These are phyloP conservation scores for Drosophila albomicans DNA, from an alignment of 1,140 invertebrate species.

Conservation along the genomic window DNA sequence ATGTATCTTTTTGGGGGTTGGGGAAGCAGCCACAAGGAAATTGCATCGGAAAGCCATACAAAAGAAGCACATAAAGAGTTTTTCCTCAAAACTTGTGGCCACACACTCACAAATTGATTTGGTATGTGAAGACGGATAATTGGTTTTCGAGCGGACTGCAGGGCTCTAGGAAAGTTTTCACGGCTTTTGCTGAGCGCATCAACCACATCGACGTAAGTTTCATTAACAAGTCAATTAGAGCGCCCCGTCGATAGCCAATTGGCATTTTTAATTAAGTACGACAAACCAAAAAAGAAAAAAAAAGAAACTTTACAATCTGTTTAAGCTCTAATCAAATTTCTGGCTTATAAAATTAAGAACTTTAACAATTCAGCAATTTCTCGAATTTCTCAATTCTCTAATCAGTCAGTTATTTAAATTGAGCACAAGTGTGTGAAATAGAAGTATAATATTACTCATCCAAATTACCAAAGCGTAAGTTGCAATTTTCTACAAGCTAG, in stretches of 20 bases:
- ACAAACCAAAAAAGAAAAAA: not conserved
- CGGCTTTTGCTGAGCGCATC: slow-evolving; percentile 20
- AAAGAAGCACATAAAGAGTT: slow-evolving; percentile 53
- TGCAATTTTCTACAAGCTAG: slow-evolving; percentile 10
- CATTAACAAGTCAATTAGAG: slow-evolving; percentile 53
- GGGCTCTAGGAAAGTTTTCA: slow-evolving; percentile 37
- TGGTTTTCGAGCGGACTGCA: slow-evolving; percentile 35
- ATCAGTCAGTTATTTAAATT: not conserved
- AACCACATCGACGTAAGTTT: slow-evolving; percentile 20
- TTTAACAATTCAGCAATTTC: not conserved
- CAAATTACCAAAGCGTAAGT: not conserved
- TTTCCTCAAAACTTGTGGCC: slow-evolving; percentile 36
- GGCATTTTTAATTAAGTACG: slow-evolving; percentile 25
- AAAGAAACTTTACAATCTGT: not conserved
- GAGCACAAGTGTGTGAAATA: slow-evolving; percentile 6
- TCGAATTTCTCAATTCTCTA: too few relatives aligned
- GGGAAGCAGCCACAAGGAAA: slow-evolving; percentile 52
- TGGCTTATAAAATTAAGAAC: not conserved
- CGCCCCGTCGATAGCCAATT: slow-evolving; percentile 30
- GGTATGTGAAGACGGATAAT: slow-evolving; percentile 53
- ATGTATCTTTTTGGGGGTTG: slow-evolving; percentile 10
- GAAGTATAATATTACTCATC: slow-evolving; percentile 25
- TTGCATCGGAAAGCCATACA: slow-evolving; percentile 58
- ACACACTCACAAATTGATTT: slow-evolving; percentile 56
- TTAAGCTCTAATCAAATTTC: not conserved